Evolutionary conservation across 2,888 invertebrate species (phyloP).

Genomic region (Cenopis cana): DNA sequence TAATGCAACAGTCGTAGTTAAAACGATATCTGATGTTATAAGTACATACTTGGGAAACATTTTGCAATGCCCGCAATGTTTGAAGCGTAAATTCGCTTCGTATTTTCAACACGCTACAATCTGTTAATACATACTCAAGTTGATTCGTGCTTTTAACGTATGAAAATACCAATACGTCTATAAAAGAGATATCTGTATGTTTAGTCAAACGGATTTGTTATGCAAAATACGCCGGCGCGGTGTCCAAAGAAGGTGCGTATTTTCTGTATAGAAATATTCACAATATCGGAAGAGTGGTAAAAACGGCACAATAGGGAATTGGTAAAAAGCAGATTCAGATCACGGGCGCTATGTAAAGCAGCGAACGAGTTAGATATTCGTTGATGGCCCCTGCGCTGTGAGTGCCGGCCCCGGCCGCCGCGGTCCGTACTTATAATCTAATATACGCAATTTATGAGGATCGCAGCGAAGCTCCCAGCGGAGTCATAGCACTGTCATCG

Average conservation of each 20-base stretch:
- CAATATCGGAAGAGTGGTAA: constrained; percentile 50
- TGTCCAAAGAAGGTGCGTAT: constrained; percentile 26
- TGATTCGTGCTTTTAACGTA: constrained; percentile 1
- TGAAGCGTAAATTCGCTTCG: not conserved
- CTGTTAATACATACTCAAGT: not conserved
- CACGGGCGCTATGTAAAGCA: constrained; percentile 73
- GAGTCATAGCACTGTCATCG: constrained; percentile 81
- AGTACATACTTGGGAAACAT: not conserved
- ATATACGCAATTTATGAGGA: constrained; percentile 85
- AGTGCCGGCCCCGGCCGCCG: constrained; percentile 53
- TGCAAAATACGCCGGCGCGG: constrained; percentile 17
- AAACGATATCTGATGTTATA: not conserved
- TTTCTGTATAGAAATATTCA: constrained; percentile 42
- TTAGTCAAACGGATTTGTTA: constrained; percentile 7
- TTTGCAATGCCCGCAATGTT: not conserved
- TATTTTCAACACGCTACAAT: constrained; percentile 8
- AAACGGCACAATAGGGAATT: constrained; percentile 66
- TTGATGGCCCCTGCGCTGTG: constrained; percentile 72
- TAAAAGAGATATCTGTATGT: not conserved
- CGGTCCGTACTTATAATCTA: constrained; percentile 84
- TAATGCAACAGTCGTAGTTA: constrained; percentile 7
- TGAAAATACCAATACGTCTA: not conserved
- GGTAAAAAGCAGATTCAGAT: constrained; percentile 75
- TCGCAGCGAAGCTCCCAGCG: constrained; percentile 76
- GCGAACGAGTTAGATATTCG: constrained; percentile 77